Base-by-base conservation (phyloP, 2,797 vertebrate genomes). In the Bucorvus abyssinicus region DNA sequence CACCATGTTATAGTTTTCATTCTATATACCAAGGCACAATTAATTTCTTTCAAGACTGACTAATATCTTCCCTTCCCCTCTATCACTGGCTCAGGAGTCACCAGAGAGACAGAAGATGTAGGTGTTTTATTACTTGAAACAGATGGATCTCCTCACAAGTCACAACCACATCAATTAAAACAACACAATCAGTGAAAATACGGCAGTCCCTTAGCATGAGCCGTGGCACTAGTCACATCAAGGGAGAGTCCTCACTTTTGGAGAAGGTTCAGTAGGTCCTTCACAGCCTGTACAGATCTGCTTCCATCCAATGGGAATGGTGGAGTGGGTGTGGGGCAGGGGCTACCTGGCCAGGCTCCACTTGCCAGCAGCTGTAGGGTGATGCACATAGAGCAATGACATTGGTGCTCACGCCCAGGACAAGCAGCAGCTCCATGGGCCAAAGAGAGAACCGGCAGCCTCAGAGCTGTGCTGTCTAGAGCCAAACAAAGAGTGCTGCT, bases 121-220 rank as follows among this genome's bases (percentile, higher is more conserved):
- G 96, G 96, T 89, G 89, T 82, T 97, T 94, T 94, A 97, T 97
- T 96, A 97, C 75, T 74, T 64, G 76, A 75, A 90, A 95, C 95
- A 94, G 95, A 95, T 79, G 95, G 95, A 95, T 93, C 80, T 38
- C 36, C 65, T 98, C 95, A 94, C 73, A 92, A 90, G 89, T 94
- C 84, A 93, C 45, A 49, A 63, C 38, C 75, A 71, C 23, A 8
- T 70, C 85, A 70, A 92, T 89, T 91, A 94, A 90, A 93, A 26
- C 76, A 91, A 71, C 57, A 71, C 11, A 56, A 45, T 4, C 8
- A 36, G 42, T 18, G 71, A n/a, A 86, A 94, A n/a, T 15, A 27
- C 60, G 45, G 47, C 78, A 60, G 14, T 50, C 61, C 67, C 65
- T 5, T 34, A 34, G 60, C 69, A 71, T 0, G 3, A 90, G 73